Conservation (phyloP, 2,888 invertebrate species). For the Apamea sordens region DNA sequence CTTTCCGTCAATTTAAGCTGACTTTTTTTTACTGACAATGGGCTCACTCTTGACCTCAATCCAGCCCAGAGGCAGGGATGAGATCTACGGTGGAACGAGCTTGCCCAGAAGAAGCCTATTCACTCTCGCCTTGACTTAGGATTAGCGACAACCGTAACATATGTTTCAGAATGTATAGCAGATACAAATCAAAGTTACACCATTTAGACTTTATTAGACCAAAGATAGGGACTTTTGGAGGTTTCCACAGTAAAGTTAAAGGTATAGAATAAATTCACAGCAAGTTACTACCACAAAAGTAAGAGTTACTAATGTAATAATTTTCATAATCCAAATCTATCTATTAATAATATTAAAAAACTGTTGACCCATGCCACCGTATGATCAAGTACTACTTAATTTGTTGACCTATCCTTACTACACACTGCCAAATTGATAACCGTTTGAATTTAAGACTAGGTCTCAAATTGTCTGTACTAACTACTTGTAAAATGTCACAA, state of each 20-base stretch:
- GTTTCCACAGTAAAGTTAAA: neutral
- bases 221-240: too few species aligned
- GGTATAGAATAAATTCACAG: too few species aligned
- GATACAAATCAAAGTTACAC: neutral
- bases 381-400: neutral
- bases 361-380: too few species aligned
- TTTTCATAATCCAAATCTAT: neutral
- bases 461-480: neutral
- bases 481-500: neutral
- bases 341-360: too few species aligned
- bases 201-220: neutral
- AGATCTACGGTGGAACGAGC: too few species aligned
- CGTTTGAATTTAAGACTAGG: conserved; percentile 1
- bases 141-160: neutral
- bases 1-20: neutral
- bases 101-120: too few species aligned
- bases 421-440: conserved; percentile 1
- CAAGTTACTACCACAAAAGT: neutral
- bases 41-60: too few species aligned
- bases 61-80: too few species aligned
- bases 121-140: too few species aligned
- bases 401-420: neutral
- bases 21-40: too few species aligned
- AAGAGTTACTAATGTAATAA: neutral
- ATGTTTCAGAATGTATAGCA: too few species aligned